These are phyloP conservation scores for Phocoena sinus DNA, from an alignment of 2,113 vertebrate genomes.

Conservation along the genomic window DNA sequence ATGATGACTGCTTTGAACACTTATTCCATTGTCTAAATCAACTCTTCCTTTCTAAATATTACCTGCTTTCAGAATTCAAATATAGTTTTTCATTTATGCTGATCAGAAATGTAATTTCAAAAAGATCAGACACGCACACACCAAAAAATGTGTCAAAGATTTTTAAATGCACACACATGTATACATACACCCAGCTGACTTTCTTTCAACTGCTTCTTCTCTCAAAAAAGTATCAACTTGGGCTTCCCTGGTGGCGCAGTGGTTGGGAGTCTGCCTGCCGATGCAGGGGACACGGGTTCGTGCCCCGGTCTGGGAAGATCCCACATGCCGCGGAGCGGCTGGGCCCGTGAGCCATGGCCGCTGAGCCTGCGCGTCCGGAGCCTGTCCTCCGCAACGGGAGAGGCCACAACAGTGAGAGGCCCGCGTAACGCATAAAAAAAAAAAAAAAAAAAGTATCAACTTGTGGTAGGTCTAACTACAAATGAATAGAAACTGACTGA, in stretches of 20 bases:
- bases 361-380: too few relatives aligned
- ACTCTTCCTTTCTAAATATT: background rate
- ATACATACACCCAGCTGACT: background rate
- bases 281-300: too few relatives aligned
- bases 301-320: too few relatives aligned
- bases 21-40: background rate
- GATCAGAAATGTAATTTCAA: conserved; percentile 21
- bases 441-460: background rate
- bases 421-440: too few relatives aligned
- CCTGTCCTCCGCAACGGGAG: too few relatives aligned
- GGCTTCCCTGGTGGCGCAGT: too few relatives aligned
- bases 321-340: too few relatives aligned
- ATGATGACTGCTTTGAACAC: background rate
- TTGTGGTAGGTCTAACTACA: background rate
- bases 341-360: too few relatives aligned
- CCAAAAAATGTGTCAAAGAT: background rate
- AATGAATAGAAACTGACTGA: conserved; percentile 7
- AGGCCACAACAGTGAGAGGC: too few relatives aligned
- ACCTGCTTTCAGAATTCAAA: background rate
- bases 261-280: too few relatives aligned
- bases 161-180: background rate
- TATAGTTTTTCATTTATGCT: background rate
- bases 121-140: background rate
- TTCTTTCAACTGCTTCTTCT: background rate
- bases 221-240: background rate